A percentile compares a stretch with the other conserved stretches of the same genome.
Conservation (phyloP, 1,140 invertebrate species). For the Drosophila punjabiensis region DNA sequence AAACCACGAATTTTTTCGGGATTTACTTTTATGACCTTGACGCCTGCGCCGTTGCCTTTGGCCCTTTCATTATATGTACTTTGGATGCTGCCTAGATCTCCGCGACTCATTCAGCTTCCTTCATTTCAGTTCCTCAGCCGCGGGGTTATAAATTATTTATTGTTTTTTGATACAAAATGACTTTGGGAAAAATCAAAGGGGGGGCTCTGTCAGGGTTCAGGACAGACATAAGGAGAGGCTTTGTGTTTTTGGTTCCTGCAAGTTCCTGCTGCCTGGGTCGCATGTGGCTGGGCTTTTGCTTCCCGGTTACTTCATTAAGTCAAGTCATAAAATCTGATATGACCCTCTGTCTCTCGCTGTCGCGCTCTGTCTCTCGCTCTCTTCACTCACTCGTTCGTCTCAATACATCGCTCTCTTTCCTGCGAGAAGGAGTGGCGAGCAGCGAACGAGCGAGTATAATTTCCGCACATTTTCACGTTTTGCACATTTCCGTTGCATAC, state of each 20-base stretch:
- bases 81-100: constrained; percentile 57
- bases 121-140: constrained; percentile 2
- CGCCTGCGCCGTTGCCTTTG: constrained; percentile 61
- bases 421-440: constrained; percentile 45
- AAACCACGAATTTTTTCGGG: constrained; percentile 13
- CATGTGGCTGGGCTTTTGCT: constrained; percentile 50
- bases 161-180: constrained; percentile 61
- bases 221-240: constrained; percentile 8
- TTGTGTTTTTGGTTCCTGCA: constrained; percentile 9
- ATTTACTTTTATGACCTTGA: constrained; percentile 69
- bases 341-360: constrained; percentile 12
- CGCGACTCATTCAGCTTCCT: background rate
- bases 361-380: constrained; percentile 2
- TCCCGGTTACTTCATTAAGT: constrained; percentile 72
- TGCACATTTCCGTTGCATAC: constrained; percentile 81
- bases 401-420: background rate
- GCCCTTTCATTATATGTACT: constrained; percentile 33
- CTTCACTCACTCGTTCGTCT: background rate
- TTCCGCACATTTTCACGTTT: constrained; percentile 82
- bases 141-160: constrained; percentile 79
- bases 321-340: constrained; percentile 72
- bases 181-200: constrained; percentile 14
- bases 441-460: constrained; percentile 64
- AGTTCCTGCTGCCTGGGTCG: constrained; percentile 22
- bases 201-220: background rate